These are phyloP conservation scores for Agonopterix alstromeriana DNA, from an alignment of 2,888 invertebrate species.

Conservation along the genomic window DNA sequence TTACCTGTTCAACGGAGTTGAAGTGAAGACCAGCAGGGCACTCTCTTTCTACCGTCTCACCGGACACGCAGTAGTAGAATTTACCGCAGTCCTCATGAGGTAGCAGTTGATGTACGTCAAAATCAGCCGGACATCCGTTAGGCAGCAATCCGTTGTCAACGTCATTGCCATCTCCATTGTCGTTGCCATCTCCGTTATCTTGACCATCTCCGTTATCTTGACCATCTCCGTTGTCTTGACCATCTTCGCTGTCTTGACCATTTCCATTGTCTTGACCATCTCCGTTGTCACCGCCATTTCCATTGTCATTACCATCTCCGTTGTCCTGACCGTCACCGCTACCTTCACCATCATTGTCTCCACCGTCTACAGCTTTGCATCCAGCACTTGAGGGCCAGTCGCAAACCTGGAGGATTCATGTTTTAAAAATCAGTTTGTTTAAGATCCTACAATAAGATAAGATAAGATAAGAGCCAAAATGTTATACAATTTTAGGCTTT, in stretches of 20 bases:
- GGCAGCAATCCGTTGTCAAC: slow-evolving; percentile 9
- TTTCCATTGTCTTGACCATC: slow-evolving; percentile 11
- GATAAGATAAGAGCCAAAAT: too few species aligned
- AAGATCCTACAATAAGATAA: not conserved
- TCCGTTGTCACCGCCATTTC: slow-evolving; percentile 9
- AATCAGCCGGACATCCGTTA: slow-evolving; percentile 30
- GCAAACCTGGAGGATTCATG: slow-evolving; percentile 8
- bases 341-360: slow-evolving; percentile 6
- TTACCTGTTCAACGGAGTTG: slow-evolving; percentile 4
- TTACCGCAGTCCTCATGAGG: slow-evolving; percentile 34
- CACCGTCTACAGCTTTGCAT: slow-evolving; percentile 12
- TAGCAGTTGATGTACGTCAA: slow-evolving; percentile 24
- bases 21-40: slow-evolving; percentile 19
- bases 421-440: not conserved
- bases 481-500: not conserved
- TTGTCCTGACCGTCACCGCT: slow-evolving; percentile 7
- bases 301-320: slow-evolving; percentile 10
- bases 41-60: slow-evolving; percentile 11
- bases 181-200: not conserved
- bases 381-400: slow-evolving; percentile 21
- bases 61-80: slow-evolving; percentile 25
- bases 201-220: slow-evolving; percentile 18
- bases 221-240: slow-evolving; percentile 14
- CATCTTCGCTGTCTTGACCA: slow-evolving; percentile 9
- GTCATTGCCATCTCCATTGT: not conserved